These are phyloP conservation scores for Chionomys nivalis DNA, from an alignment of 2,113 vertebrate species.

Conservation along the genomic window DNA sequence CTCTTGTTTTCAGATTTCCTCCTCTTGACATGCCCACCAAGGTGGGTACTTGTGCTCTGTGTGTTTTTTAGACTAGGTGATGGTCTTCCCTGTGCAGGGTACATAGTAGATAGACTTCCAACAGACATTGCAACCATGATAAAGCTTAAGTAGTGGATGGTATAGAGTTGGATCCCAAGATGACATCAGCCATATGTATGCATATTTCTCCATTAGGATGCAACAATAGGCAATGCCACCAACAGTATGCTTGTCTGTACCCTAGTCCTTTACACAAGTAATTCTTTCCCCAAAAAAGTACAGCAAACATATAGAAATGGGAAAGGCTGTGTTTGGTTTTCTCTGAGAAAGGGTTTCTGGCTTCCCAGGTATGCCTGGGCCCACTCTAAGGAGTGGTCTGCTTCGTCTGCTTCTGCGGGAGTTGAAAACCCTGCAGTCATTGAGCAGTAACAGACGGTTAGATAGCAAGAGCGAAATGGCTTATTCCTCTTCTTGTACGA, in stretches of 20 bases:
- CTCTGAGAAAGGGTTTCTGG: neutral
- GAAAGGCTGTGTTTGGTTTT: neutral
- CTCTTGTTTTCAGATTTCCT: neutral
- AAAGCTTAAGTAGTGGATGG: neutral
- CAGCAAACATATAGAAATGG: neutral
- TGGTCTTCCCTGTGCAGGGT: neutral
- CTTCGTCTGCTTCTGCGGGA: neutral
- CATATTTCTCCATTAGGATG: neutral
- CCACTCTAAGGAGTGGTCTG: neutral
- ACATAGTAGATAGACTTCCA: neutral
- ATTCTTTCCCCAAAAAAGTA: neutral
- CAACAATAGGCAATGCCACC: neutral
- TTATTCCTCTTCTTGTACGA: neutral
- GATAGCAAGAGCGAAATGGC: neutral
- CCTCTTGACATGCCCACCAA: neutral
- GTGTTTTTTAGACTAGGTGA: neutral
- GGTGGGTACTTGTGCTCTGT: neutral
- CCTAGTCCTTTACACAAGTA: neutral
- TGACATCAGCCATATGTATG: too few species aligned
- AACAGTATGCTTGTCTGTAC: neutral
- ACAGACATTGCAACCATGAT: accelerated
- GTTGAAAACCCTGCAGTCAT: neutral
- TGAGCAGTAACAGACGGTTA: neutral
- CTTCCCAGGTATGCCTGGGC: neutral
- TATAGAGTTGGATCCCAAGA: neutral